These are phyloP conservation scores for Proctacanthus coquilletti DNA, from an alignment of 1,140 invertebrate species.

Conservation along the genomic window DNA sequence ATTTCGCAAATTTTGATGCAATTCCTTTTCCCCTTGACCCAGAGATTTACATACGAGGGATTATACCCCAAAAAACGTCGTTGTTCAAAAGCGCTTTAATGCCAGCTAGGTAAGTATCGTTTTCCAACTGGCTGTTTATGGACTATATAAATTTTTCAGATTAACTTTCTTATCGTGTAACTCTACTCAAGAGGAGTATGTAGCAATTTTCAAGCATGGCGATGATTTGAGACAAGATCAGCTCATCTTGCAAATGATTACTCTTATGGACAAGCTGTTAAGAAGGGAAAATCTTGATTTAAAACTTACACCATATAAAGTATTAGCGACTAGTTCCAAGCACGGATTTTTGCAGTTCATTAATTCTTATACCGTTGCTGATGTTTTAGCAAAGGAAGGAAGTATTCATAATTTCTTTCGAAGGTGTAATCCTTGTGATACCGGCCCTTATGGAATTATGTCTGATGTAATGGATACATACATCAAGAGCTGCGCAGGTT, in stretches of 20 bases:
- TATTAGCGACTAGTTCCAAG: constrained; percentile 82
- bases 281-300: constrained; percentile 87
- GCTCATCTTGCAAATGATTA: constrained; percentile 93
- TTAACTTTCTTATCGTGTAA: constrained; percentile 77
- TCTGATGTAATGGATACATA: constrained; percentile 96
- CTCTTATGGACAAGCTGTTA: constrained; percentile 93
- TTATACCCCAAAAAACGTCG: constrained; percentile 74
- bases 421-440: constrained; percentile 76
- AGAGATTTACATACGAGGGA: constrained; percentile 74
- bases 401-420: constrained; percentile 82
- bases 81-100: constrained; percentile 95
- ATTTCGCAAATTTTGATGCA: constrained; percentile 83
- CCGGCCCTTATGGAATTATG: constrained; percentile 75
- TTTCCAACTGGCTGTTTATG: neutral
- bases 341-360: constrained; percentile 96
- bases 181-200: constrained; percentile 68
- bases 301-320: constrained; percentile 87
- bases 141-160: constrained; percentile 9
- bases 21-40: constrained; percentile 91
- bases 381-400: constrained; percentile 74
- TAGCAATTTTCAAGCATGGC: constrained; percentile 96
- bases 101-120: constrained; percentile 59
- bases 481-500: constrained; percentile 93
- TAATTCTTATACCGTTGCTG: constrained; percentile 85
- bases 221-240: constrained; percentile 99